Base-by-base conservation (phyloP, 2,797 vertebrate genomes). In the Neopelma chrysocephalum region DNA sequence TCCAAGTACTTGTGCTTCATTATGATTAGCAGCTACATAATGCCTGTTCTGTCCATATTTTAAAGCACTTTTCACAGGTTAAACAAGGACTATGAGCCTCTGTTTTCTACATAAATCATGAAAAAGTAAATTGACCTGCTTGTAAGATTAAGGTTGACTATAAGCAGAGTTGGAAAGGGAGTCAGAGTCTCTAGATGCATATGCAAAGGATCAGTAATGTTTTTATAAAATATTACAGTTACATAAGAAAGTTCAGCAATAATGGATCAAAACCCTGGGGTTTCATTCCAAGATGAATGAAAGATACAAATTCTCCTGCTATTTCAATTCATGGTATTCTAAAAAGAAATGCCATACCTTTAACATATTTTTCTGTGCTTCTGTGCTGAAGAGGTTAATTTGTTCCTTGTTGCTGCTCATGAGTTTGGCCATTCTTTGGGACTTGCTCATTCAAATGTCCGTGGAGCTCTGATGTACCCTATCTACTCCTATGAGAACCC, bases 401-500 rank as follows among this genome's bases (percentile, higher is more conserved):
- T 98, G 38, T 97, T 98, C 36, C 91, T 96, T 9, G 94, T 96
- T 73, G 98, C 98, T 86, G 97, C 98, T 61, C 98, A 98, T 38
- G 98, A 98, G 89, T 95, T 98, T 87, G 98, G 98, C 17, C 98
- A 98, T 86, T 97, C 98, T 60, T 94, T 98, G 97, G 98, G 98
- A 68, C 94, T 98, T 23, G 22, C 2, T 38, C 98, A 98, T 64
- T 98, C 98, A 12, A 76, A 94, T 4, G 94, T 94, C 22, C 83
- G 1, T n/a, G 56, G 14, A 7, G 95, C 98, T 29, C 93, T 98
- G 87, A 98, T 98, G 98, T 98, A 92, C 34, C 98, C 98, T 50
- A 22, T 45, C 23, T 98, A 98, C 18, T n/a, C 54, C 17, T 94
- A 84, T 3, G 12, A 7, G 43, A 45, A 97, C 10, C 38, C 96